Percentiles rank a stretch among this genome's conserved stretches.
These are phyloP conservation scores for Murina feae DNA, from an alignment of 2,113 vertebrate species.

Conservation along the genomic window DNA sequence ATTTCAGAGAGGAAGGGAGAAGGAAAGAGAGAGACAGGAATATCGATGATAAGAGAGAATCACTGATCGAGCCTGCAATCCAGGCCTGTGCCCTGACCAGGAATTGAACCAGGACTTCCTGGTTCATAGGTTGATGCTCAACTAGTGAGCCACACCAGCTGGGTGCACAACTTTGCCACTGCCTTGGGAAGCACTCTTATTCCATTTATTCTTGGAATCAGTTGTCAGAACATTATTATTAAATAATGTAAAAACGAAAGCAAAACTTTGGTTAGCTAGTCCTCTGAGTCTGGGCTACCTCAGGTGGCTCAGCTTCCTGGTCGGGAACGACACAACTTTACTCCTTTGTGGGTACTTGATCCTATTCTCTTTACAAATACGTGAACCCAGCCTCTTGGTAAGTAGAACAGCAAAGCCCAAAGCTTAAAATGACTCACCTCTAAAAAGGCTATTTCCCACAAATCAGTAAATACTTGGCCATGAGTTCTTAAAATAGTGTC, in stretches of 20 bases:
- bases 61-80: too few relatives aligned
- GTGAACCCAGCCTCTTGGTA: neutral
- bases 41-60: too few relatives aligned
- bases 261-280: neutral
- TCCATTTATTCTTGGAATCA: neutral
- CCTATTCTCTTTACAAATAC: neutral
- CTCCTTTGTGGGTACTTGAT: neutral
- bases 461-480: neutral
- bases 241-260: neutral
- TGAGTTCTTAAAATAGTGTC: neutral
- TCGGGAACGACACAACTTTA: neutral
- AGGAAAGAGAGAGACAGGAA: too few relatives aligned
- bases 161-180: neutral
- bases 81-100: too few relatives aligned
- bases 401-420: neutral
- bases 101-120: too few relatives aligned
- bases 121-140: too few relatives aligned
- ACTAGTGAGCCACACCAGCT: too few relatives aligned
- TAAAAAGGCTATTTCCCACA: neutral
- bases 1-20: too few relatives aligned
- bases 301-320: accelerated
- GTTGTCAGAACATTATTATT: neutral
- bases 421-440: neutral
- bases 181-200: neutral
- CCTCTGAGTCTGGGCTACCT: neutral